Conservation (phyloP, 92 coral and sea anemone genomes). For the Nematostella vectensis region DNA sequence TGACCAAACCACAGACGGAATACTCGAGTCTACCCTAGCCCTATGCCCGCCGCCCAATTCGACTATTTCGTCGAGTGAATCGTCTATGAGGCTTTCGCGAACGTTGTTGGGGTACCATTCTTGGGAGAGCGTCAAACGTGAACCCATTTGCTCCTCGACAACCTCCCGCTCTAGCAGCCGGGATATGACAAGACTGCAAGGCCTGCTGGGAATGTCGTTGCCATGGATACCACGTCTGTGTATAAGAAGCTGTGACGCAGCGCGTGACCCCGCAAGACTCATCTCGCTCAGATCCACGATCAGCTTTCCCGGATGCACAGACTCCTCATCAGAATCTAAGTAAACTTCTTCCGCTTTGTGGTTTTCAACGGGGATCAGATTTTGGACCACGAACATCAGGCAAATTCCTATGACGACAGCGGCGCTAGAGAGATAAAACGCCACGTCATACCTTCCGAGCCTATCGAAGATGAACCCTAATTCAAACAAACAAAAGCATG, state of each 20-base stretch:
- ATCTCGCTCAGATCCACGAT: slow-evolving; percentile 2
- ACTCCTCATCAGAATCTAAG: background rate
- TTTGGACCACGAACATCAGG: slow-evolving; percentile 40
- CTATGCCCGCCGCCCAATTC: too few species aligned
- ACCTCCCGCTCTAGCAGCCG: slow-evolving; percentile 10
- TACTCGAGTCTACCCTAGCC: too few species aligned
- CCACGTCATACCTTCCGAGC: slow-evolving; percentile 43
- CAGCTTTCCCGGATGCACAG: background rate
- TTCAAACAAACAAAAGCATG: too few species aligned
- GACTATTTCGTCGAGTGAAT: too few species aligned
- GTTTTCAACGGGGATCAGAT: slow-evolving; percentile 17
- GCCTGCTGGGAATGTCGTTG: slow-evolving; percentile 15
- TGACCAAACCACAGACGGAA: too few species aligned
- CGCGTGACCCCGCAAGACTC: background rate
- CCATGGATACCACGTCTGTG: background rate
- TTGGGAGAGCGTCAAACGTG: too few species aligned
- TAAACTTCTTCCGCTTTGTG: background rate
- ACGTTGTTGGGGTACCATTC: too few species aligned
- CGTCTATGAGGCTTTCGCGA: too few species aligned
- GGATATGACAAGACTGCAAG: slow-evolving; percentile 18
- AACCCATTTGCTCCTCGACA: background rate
- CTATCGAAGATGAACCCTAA: slow-evolving; percentile 52
- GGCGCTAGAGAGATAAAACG: slow-evolving; percentile 47
- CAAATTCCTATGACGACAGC: slow-evolving; percentile 35
- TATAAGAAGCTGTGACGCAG: slow-evolving; percentile 4